Evolutionary conservation across 2,888 invertebrate genomes (phyloP), one percentile per base, ranked within the genome.

Genomic region (Philereme vetulata): DNA sequence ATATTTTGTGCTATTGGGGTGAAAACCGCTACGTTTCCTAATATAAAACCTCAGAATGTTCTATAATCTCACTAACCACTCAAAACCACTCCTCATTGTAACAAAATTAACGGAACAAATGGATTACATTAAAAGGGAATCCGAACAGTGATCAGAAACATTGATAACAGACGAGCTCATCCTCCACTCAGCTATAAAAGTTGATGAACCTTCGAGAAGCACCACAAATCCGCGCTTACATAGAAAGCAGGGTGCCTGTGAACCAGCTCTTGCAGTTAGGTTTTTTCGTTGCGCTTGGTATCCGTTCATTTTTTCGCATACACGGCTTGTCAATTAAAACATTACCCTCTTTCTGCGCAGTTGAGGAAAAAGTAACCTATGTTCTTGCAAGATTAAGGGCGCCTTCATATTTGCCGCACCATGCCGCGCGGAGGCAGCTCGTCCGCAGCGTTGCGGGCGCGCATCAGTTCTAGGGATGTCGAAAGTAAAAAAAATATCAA

Each of bases 101-200:
- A 55, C 53, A 46, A 64, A 67, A 64, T 64, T 58, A 67, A 64
- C 62, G 33, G 56, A 63, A 64, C 65, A 64, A 68, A 59, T 60
- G 59, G 62, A 68, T 68, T 57, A 61, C 64, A 64, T 68, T 66
- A 64, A 68, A 68, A 64, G 34, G 44, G 58, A 68, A 66, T 68
- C 66, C 62, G 64, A 66, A 65, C 64, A 68, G 66, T 70, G 75
- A 74, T 78, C 71, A 72, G 73, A 77, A 78, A 77, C 82, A 78
- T 74, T 74, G 80, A 79, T 80, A 82, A 81, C 76, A 78, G 52
- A 63, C 33, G 56, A 55, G 60, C 51, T 68, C 62, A 68, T 65
- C 64, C 65, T 54, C 59, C 60, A 62, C 65, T 66, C 56, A 46
- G 60, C 66, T 65, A 68, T 68, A 65, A 68, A 66, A 68, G 66